Evolutionary conservation across 2,113 vertebrate genomes (phyloP).

Genomic region (Vidua macroura): DNA sequence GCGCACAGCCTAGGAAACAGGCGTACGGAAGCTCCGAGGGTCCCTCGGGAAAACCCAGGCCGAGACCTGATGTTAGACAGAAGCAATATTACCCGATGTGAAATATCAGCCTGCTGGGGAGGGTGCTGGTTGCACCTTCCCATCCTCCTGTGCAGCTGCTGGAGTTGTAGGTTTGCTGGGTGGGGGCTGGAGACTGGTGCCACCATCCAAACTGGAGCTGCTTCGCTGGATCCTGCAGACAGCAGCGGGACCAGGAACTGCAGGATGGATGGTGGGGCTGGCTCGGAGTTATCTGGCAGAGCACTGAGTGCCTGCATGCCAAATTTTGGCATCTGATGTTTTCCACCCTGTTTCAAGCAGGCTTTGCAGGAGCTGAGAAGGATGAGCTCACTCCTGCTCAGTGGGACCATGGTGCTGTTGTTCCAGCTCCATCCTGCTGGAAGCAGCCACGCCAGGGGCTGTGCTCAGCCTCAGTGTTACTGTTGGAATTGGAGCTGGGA

Average conservation of each 20-base stretch:
- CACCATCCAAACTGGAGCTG: neutral
- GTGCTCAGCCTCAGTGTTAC: neutral
- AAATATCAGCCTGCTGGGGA: rapidly evolving
- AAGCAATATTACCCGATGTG: neutral
- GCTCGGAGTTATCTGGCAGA: rapidly evolving
- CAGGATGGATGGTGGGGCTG: neutral
- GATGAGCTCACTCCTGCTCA: neutral
- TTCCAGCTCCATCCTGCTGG: neutral
- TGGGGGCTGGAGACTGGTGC: neutral
- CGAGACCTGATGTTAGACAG: neutral
- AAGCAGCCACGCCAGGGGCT: rapidly evolving
- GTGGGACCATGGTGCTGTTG: neutral
- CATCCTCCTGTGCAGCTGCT: neutral
- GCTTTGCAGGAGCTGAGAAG: neutral
- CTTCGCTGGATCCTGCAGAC: neutral
- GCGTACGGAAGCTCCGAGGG: rapidly evolving
- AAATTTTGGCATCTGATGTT: neutral
- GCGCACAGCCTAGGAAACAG: rapidly evolving
- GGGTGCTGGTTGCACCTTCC: neutral
- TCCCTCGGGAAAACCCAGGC: neutral
- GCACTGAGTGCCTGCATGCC: rapidly evolving
- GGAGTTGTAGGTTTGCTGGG: rapidly evolving
- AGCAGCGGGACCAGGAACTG: rapidly evolving
- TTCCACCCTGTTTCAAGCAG: rapidly evolving
- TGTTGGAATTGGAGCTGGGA: rapidly evolving